Evolutionary conservation across 2,888 invertebrate species (phyloP).

Genomic region (Drosophila neotestacea): DNA sequence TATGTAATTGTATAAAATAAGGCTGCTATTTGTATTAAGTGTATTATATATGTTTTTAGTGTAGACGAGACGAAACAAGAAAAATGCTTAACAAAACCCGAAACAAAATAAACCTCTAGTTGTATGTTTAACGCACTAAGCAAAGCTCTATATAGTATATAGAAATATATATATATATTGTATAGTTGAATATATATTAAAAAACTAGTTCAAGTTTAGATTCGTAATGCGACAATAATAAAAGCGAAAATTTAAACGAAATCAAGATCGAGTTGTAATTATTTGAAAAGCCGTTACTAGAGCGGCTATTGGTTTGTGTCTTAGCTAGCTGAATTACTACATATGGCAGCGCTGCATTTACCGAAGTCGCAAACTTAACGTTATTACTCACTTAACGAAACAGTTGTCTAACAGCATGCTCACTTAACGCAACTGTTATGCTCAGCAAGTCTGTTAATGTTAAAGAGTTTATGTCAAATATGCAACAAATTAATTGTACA

Average conservation of each 20-base stretch:
- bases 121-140: slow-evolving; percentile 57
- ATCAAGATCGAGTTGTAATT: not conserved
- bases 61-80: slow-evolving; percentile 12
- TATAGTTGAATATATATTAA: slow-evolving; percentile 58
- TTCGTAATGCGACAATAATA: slow-evolving; percentile 80
- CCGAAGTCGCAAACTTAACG: not conserved
- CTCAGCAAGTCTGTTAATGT: not conserved
- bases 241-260: slow-evolving; percentile 67
- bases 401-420: slow-evolving; percentile 1
- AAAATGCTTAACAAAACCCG: slow-evolving; percentile 47
- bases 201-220: slow-evolving; percentile 75
- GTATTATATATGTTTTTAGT: slow-evolving; percentile 71
- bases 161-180: slow-evolving; percentile 58
- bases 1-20: slow-evolving; percentile 43
- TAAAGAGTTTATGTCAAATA: not conserved
- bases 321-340: not conserved
- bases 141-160: slow-evolving; percentile 62
- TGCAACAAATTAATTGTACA: not conserved
- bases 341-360: not conserved
- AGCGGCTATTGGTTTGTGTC: not conserved
- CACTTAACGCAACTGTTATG: slow-evolving; percentile 5
- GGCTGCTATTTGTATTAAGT: slow-evolving; percentile 59
- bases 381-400: slow-evolving; percentile 1
- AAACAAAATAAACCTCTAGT: slow-evolving; percentile 43
- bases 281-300: not conserved